Base-by-base conservation (phyloP, 2,888 invertebrate genomes). In the Andrena flavipes region DNA sequence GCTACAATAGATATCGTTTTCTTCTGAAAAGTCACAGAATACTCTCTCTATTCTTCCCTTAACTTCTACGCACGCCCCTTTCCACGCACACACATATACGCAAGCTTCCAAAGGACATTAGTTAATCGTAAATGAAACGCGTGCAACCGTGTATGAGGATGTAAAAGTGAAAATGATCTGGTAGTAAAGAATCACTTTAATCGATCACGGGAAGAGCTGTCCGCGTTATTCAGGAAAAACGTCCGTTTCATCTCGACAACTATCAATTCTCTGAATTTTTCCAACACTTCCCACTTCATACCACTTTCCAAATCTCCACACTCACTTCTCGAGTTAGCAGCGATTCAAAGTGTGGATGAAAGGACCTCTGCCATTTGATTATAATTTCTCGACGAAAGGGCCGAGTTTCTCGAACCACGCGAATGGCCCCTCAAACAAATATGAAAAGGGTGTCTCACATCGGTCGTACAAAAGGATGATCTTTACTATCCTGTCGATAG, bases 41-140 rank as follows among this genome's bases (percentile, higher is more conserved):
- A 10, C 42, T 42, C 35, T 42, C 20, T 30, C 20, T 67, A 42
- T 2, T 20, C 49, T 20, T 65, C 29, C n/a, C 10, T 70, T 63
- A 63, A 60, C 23, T 30, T 74, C 56, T 79, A 79, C 48, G 16
- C 42, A 71, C 67, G 20, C 35, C 56, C 60, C 67, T 70, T 23
- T 49, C 67, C 76, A 71, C 71, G 51, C 82, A 76, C 68, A 71
- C 80, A 62, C 71, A 64, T 62, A 63, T 62, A 83, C 78, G 51
- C 76, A 80, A 73, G 84, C 73, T 82, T 73, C 72, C 20, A 75
- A 64, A 75, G 60, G 65, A 80, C 23, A 42, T 65, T 42, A 48
- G 33, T 78, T 59, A 72, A 80, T 72, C n/a, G 13, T 56, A 70
- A 77, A 82, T 69, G 65, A 80, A 85, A 80, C 49, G 74, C 62